These are phyloP conservation scores for Aethes cnicana DNA, from an alignment of 2,888 invertebrate genomes.

Conservation along the genomic window DNA sequence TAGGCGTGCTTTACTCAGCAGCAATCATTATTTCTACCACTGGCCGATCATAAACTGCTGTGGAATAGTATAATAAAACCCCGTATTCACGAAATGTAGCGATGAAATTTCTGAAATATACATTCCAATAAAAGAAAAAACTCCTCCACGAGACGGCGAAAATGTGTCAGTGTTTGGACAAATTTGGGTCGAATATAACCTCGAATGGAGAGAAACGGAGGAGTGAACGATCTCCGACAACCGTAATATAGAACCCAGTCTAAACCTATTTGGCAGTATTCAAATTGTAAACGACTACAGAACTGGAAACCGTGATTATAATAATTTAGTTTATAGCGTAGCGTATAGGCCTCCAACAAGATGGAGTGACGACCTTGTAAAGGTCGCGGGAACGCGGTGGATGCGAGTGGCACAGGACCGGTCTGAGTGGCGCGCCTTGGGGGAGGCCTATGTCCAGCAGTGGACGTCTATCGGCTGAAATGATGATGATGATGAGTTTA, in stretches of 20 bases:
- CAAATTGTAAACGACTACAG: too few species aligned
- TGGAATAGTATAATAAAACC: constrained; percentile 14
- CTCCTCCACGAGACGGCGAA: constrained; percentile 60
- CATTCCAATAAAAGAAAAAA: constrained; percentile 67
- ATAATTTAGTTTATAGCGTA: background rate
- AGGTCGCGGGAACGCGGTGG: too few species aligned
- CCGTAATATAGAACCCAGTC: constrained; percentile 63
- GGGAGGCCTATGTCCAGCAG: too few species aligned
- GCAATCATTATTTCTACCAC: background rate
- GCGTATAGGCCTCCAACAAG: too few species aligned
- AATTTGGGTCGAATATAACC: constrained; percentile 70
- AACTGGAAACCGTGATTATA: too few species aligned
- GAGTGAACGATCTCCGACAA: constrained; percentile 62
- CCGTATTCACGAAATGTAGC: constrained; percentile 41
- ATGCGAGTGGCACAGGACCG: too few species aligned
- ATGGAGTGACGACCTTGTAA: too few species aligned
- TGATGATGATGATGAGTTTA: too few species aligned
- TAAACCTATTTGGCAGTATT: constrained; percentile 58
- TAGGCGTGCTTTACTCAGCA: too few species aligned
- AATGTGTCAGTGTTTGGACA: constrained; percentile 70
- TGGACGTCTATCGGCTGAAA: too few species aligned
- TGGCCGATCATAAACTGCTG: constrained; percentile 42
- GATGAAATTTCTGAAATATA: constrained; percentile 64
- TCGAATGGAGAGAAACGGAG: constrained; percentile 61
- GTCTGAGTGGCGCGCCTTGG: too few species aligned